Conservation (phyloP, 2,113 vertebrate genomes). For the Trogon surrucura region DNA sequence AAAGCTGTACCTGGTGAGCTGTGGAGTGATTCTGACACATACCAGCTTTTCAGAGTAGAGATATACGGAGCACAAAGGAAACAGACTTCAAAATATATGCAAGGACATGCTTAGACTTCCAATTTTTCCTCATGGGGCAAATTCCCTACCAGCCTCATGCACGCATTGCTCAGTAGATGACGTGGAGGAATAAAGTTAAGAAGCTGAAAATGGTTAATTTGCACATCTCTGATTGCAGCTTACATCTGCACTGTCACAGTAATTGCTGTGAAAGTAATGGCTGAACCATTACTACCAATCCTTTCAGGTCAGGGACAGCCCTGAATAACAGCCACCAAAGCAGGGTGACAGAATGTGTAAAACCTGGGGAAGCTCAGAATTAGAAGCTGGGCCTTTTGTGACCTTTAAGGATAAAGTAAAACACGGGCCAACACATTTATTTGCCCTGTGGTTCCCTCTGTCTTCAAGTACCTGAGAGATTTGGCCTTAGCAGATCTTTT, state of each 20-base stretch:
- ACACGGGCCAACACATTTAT: not conserved
- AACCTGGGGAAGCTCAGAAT: not conserved
- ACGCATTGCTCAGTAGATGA: not conserved
- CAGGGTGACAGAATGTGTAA: not conserved
- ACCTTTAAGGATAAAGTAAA: not conserved
- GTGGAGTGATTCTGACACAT: not conserved
- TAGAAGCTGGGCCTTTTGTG: not conserved
- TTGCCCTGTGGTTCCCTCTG: not conserved
- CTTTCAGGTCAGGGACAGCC: not conserved
- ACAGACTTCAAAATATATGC: not conserved
- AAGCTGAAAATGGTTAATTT: not conserved
- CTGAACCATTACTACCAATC: not conserved
- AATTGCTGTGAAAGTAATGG: not conserved
- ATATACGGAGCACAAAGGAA: not conserved
- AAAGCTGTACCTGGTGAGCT: not conserved
- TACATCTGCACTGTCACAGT: not conserved
- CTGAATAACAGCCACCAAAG: not conserved
- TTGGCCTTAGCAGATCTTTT: not conserved
- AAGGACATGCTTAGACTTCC: not conserved
- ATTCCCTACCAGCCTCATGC: not conserved
- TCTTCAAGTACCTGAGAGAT: not conserved
- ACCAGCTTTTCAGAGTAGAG: not conserved
- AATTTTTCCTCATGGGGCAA: not conserved
- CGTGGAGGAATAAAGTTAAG: not conserved
- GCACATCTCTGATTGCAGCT: not conserved